Percentiles rank a stretch among this genome's conserved stretches.
phyloP scores from a whole-genome alignment of 2,113 vertebrate genomes.

The Indicator maculatus region DNA sequence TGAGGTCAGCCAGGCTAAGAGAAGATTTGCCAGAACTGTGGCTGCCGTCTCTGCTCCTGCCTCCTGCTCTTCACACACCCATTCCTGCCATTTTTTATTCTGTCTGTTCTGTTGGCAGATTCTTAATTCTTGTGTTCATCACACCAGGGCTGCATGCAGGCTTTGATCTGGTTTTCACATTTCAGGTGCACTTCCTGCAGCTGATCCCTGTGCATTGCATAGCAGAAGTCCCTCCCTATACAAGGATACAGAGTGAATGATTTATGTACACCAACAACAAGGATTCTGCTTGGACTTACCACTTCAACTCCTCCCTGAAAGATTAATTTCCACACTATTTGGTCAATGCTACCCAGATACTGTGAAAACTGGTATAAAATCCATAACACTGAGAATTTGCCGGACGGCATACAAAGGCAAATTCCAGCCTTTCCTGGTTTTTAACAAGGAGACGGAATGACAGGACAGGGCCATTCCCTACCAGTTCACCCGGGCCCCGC shows the following conservation, averaged over 20 bases:
- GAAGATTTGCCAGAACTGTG: accelerated
- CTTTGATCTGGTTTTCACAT: accelerated
- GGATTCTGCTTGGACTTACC: not conserved
- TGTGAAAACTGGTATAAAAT: no score
- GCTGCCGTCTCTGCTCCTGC: accelerated
- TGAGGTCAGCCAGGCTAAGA: not conserved
- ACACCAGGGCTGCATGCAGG: accelerated
- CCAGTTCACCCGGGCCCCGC: accelerated
- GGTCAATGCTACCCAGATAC: no score
- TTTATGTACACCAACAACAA: accelerated
- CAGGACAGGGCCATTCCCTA: not conserved
- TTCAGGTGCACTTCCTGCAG: accelerated
- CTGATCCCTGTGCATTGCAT: not conserved
- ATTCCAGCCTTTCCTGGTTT: not conserved
- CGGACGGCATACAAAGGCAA: accelerated
- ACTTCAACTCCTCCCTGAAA: accelerated
- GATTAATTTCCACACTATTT: accelerated
- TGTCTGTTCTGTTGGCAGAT: accelerated
- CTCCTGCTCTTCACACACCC: not conserved
- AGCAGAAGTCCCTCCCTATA: not conserved
- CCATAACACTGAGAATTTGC: no score
- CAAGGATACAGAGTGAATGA: accelerated
- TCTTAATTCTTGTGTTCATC: accelerated
- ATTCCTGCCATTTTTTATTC: accelerated
- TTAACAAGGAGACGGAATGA: not conserved